phyloP scores from a whole-genome alignment of 2,113 vertebrate genomes.

The Gorsachius goisagi region DNA sequence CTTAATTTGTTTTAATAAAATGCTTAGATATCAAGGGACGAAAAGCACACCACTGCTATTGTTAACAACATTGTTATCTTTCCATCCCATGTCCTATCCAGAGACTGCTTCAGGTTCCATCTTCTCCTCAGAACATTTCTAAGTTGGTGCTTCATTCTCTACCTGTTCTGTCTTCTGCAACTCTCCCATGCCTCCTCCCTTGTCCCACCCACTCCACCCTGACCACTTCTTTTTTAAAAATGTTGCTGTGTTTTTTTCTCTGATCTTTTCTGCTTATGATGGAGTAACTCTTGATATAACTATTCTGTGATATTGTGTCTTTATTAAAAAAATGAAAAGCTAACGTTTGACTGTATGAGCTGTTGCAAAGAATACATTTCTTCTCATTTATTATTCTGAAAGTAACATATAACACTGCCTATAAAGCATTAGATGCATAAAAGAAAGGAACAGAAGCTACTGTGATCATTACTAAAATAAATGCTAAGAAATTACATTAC shows the following conservation, averaged over 20 bases:
- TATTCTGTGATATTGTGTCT: not conserved
- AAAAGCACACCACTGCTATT: not conserved
- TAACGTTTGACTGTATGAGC: not conserved
- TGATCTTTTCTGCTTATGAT: not conserved
- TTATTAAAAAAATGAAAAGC: not conserved
- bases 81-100: not conserved
- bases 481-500: slow-evolving; percentile 26
- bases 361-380: not conserved
- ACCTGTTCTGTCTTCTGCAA: not conserved
- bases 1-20: not conserved
- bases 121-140: not conserved
- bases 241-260: not conserved
- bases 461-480: slow-evolving; percentile 37
- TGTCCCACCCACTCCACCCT: not conserved
- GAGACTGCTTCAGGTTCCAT: not conserved
- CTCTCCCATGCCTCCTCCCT: not conserved
- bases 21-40: not conserved
- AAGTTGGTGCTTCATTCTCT: not conserved
- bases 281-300: not conserved
- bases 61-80: not conserved
- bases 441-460: slow-evolving; percentile 1
- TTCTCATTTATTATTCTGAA: slow-evolving; percentile 27
- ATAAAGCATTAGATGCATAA: not conserved
- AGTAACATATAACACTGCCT: not conserved
- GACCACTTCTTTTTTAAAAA: not conserved